Percentiles rank a stretch among this genome's conserved stretches.
These are phyloP conservation scores for Pandion haliaetus DNA, from an alignment of 2,113 vertebrate genomes.

Conservation along the genomic window DNA sequence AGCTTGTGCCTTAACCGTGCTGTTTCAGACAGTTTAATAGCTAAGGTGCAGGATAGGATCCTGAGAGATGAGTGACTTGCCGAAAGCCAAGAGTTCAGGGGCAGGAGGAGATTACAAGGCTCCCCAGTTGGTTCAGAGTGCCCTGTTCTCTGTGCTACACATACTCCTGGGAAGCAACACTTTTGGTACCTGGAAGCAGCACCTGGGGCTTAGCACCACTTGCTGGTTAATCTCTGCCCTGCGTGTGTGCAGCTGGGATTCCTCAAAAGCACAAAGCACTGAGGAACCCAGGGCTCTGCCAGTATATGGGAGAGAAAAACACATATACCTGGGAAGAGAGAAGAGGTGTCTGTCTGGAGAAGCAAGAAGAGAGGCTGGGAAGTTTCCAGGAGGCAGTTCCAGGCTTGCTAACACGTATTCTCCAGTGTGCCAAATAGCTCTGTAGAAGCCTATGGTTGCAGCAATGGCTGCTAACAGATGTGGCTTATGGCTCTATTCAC, in stretches of 20 bases:
- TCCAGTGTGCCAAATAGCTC: constrained; percentile 44
- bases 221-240: neutral
- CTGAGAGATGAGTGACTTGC: neutral
- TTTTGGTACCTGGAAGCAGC: neutral
- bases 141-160: neutral
- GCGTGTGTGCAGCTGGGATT: neutral
- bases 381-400: constrained; percentile 56
- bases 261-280: constrained; percentile 42
- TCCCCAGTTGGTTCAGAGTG: neutral
- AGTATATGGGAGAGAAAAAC: neutral
- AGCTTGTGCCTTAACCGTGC: neutral
- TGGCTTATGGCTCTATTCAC: constrained; percentile 60
- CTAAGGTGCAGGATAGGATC: neutral
- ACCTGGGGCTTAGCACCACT: neutral
- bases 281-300: neutral
- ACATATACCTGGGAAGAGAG: neutral
- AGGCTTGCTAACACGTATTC: constrained; percentile 5
- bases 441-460: constrained; percentile 7
- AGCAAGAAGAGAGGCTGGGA: constrained; percentile 22
- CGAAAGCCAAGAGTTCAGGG: neutral
- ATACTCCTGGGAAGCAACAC: neutral
- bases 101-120: neutral
- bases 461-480: constrained; percentile 60
- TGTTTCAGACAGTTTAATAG: neutral
- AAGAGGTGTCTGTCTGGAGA: neutral